Conservation (phyloP, 2,888 invertebrate species). For the Oeneis ivallda region DNA sequence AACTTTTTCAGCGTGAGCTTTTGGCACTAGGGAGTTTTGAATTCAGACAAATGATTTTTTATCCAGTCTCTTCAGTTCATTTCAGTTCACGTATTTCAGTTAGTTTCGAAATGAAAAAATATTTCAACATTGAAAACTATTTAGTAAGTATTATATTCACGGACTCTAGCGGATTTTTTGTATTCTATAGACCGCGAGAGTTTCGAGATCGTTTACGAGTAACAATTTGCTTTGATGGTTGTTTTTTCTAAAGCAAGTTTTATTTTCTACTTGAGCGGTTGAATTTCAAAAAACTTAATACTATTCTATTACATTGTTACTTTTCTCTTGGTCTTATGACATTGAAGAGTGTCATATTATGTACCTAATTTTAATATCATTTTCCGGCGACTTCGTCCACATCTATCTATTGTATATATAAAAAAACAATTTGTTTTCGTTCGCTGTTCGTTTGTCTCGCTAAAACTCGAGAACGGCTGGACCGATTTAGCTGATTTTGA, state of each 20-base stretch:
- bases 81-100: conserved; percentile 20
- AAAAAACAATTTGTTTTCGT: too few relatives aligned
- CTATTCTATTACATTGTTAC: too few relatives aligned
- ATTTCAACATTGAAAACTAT: conserved; percentile 26
- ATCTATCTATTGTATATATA: too few relatives aligned
- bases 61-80: conserved; percentile 22
- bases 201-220: conserved; percentile 19
- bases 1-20: not conserved
- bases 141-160: conserved; percentile 23
- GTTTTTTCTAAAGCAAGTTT: conserved; percentile 8
- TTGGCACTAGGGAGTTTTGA: conserved; percentile 13
- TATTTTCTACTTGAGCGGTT: too few relatives aligned
- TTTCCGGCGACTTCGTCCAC: too few relatives aligned
- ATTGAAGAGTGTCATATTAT: too few relatives aligned
- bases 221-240: conserved; percentile 22
- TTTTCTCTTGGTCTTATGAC: too few relatives aligned
- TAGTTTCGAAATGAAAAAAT: conserved; percentile 21
- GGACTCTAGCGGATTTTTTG: conserved; percentile 20
- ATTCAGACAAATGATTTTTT: conserved; percentile 26
- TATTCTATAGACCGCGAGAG: conserved; percentile 24
- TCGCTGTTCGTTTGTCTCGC: too few relatives aligned
- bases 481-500: too few relatives aligned
- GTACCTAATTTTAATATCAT: too few relatives aligned
- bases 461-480: too few relatives aligned
- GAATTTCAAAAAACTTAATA: too few relatives aligned